Percentiles rank a stretch among this genome's conserved stretches.
phyloP scores from a whole-genome alignment of 2,113 vertebrate species.

The Pollachius pollachius region DNA sequence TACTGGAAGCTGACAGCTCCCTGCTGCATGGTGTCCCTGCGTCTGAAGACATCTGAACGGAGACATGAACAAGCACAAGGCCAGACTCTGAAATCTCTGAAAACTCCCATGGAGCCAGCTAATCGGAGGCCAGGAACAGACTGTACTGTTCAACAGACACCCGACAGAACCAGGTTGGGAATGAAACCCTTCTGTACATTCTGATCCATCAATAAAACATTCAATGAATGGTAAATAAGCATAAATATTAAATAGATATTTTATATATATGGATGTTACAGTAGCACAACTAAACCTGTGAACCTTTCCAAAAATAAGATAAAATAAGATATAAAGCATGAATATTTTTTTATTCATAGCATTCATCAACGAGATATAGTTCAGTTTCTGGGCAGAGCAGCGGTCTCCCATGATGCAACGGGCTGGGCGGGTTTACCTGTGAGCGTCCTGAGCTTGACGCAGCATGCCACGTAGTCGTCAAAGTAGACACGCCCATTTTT shows the following conservation, averaged over 20 bases:
- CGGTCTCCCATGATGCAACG: background rate
- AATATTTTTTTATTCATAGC: background rate
- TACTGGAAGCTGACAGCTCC: constrained; percentile 84
- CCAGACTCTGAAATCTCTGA: background rate
- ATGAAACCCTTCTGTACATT: too few species aligned
- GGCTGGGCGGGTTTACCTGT: constrained; percentile 72
- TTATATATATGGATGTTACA: background rate
- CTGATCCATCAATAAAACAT: background rate
- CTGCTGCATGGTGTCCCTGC: constrained; percentile 84
- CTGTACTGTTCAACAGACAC: background rate
- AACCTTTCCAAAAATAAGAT: too few species aligned
- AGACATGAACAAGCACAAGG: constrained; percentile 14
- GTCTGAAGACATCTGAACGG: constrained; percentile 79
- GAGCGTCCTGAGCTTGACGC: constrained; percentile 81
- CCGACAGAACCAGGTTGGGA: background rate
- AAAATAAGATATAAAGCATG: background rate
- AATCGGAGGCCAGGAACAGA: background rate
- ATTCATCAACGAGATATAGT: too few species aligned
- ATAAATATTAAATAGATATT: background rate
- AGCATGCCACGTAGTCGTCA: constrained; percentile 92
- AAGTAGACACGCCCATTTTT: constrained; percentile 84
- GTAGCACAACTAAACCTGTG: background rate
- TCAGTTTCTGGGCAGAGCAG: too few species aligned
- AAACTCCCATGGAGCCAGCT: background rate
- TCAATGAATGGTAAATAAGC: background rate